Base-by-base conservation (phyloP, 2,113 vertebrate species). In the Megaceryle torquata region DNA sequence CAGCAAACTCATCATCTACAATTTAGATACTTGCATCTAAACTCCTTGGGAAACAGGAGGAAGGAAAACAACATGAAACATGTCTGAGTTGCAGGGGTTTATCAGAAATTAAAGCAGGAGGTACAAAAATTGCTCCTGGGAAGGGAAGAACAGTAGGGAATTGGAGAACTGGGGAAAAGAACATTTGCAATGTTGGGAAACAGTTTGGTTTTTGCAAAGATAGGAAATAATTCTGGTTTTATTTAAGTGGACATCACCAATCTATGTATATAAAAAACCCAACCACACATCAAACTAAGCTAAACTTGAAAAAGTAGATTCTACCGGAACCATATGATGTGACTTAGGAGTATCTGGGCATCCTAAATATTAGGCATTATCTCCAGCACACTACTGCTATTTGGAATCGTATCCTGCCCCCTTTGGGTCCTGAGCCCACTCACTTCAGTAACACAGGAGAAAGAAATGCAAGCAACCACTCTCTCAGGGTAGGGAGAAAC, bases 231-330 rank as follows among this genome's bases (percentile, higher is more conserved):
- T 60, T 46, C 19, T 20, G 35, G 7, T 7, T 31, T 16, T 25
- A 17, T 22, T 61, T 85, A 70, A 51, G 16, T 14, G 5, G 12
- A 50, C 11, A 72, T 7, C 11, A 68, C 8, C 35, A n/a, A 11
- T 6, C 3, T n/a, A 71, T 39, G 7, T 15, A 3, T 44, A 41
- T 5, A n/a, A 56, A 4, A 33, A 6, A 6, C 3, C 3, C 3
- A 60, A n/a, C 28, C 16, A n/a, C 39, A 13, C 11, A 25, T 9
- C 54, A 35, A 74, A 7, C 8, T 67, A 76, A 95, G 5, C 7
- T 70, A 33, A 13, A 11, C 15, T 57, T 50, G 13, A 67, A 63
- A 86, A 61, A 86, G 12, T 18, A 67, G 22, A 41, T 65, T 33
- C 3, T 50, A 17, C 15, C 72, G n/a, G 5, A 88, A 59, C 37